Evolutionary conservation across 2,113 vertebrate species (phyloP).

Genomic region (Isichthys henryi): DNA sequence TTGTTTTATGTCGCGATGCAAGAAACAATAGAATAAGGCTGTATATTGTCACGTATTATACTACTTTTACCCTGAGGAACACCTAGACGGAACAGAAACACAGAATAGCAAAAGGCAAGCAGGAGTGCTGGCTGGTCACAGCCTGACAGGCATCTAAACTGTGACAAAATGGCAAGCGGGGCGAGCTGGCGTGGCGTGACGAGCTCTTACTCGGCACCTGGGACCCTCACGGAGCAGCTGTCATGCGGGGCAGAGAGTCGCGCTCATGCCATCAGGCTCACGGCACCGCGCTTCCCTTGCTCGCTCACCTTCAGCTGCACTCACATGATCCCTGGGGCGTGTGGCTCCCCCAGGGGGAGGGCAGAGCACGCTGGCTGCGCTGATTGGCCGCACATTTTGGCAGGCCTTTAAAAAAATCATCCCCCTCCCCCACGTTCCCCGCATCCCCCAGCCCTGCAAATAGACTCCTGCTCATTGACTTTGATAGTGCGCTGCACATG

Average conservation of each 20-base stretch:
- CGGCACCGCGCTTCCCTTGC: not conserved
- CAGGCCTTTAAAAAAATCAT: not conserved
- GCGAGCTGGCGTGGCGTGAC: not conserved
- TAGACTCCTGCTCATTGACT: not conserved
- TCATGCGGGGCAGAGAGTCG: not conserved
- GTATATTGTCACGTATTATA: too few species aligned
- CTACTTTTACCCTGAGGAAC: not conserved
- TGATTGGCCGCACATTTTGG: not conserved
- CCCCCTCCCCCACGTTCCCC: not conserved
- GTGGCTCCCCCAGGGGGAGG: not conserved
- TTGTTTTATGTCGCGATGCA: not conserved
- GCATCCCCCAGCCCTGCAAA: not conserved
- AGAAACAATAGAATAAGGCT: not conserved
- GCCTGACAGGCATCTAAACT: slow-evolving; percentile 1
- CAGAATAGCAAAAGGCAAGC: not conserved
- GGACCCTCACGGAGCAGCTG: not conserved
- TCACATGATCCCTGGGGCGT: not conserved
- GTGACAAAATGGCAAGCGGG: not conserved
- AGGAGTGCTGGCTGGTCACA: not conserved
- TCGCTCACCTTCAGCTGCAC: not conserved
- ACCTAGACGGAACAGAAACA: not conserved
- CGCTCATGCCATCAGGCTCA: not conserved
- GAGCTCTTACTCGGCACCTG: not conserved
- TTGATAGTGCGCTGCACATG: not conserved
- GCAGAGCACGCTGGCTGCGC: not conserved